Conservation (phyloP, 2,113 vertebrate genomes). For the Mystacornis crossleyi region DNA sequence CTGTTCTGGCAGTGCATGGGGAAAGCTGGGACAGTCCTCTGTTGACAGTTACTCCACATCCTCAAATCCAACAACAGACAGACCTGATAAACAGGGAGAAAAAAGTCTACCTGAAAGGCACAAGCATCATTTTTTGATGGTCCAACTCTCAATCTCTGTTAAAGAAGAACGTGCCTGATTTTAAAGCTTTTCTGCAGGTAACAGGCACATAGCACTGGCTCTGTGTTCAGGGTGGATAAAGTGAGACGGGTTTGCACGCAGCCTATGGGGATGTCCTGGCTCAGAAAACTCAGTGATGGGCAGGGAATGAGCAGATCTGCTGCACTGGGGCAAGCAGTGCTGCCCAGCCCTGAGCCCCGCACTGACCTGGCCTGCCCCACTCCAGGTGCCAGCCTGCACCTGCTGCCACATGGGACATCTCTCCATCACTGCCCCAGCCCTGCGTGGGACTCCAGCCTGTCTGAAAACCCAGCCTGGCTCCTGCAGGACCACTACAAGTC, state of each 20-base stretch:
- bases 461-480: neutral
- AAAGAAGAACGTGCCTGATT: neutral
- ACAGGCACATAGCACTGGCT: rapidly evolving
- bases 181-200: neutral
- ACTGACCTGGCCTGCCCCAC: rapidly evolving
- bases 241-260: neutral
- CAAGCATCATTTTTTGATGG: neutral
- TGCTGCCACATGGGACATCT: rapidly evolving
- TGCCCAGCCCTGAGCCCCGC: neutral
- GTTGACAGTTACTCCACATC: neutral
- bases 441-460: rapidly evolving
- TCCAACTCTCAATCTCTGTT: neutral
- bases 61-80: neutral
- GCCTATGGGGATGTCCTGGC: neutral
- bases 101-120: neutral
- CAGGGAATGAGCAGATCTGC: neutral
- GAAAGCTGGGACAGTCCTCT: neutral
- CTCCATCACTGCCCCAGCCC: neutral
- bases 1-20: neutral
- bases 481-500: neutral
- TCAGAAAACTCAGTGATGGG: neutral
- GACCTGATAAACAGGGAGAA: neutral
- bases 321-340: neutral
- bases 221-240: neutral
- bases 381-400: neutral